These are phyloP conservation scores for Limnephilus rhombicus DNA, from an alignment of 2,888 invertebrate genomes.

Conservation along the genomic window DNA sequence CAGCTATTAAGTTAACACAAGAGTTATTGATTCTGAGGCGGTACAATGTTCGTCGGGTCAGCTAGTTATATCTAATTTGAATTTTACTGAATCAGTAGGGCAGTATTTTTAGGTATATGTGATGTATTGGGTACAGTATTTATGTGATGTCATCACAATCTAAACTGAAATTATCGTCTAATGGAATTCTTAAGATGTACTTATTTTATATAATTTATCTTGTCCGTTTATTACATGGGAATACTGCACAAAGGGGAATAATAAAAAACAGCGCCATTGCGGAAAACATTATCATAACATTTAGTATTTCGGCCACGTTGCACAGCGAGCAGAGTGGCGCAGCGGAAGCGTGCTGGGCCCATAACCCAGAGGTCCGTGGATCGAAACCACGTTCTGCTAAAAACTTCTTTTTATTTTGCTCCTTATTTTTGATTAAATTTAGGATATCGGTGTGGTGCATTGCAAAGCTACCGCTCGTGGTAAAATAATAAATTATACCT, in stretches of 20 bases:
- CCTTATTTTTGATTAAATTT: neutral
- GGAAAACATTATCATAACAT: constrained; percentile 18
- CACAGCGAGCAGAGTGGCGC: constrained; percentile 85
- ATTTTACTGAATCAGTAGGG: too few relatives aligned
- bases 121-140: too few relatives aligned
- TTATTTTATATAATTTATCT: neutral
- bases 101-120: too few relatives aligned
- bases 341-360: constrained; percentile 91
- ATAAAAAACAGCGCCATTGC: neutral
- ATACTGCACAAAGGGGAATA: neutral
- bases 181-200: too few relatives aligned
- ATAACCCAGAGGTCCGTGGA: constrained; percentile 95
- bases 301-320: neutral
- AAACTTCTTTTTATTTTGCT: neutral
- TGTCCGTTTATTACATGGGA: neutral
- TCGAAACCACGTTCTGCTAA: constrained; percentile 92
- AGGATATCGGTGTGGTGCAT: neutral
- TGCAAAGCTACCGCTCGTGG: neutral
- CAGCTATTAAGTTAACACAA: too few relatives aligned
- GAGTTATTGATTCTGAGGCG: too few relatives aligned
- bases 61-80: too few relatives aligned
- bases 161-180: too few relatives aligned
- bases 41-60: too few relatives aligned
- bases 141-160: too few relatives aligned
- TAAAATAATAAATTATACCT: neutral